Conservation (phyloP, 2,113 vertebrate species). For the Aptenodytes forsteri region DNA sequence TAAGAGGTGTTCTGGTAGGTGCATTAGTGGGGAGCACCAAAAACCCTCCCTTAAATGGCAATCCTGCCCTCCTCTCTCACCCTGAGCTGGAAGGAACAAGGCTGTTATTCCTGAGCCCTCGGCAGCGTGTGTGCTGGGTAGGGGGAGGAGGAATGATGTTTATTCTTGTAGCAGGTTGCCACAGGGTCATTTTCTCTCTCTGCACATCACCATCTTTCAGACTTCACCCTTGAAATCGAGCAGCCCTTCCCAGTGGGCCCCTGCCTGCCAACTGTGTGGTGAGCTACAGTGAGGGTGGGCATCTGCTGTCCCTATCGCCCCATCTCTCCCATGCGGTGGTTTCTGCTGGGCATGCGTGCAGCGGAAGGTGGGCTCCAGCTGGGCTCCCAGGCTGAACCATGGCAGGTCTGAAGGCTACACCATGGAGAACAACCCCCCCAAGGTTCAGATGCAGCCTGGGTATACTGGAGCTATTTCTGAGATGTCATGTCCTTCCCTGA, state of each 20-base stretch:
- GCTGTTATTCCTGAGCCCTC: neutral
- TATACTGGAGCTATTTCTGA: neutral
- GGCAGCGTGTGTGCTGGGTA: rapidly evolving
- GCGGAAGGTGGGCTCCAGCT: neutral
- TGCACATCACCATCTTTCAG: neutral
- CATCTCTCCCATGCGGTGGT: rapidly evolving
- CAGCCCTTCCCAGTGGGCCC: neutral
- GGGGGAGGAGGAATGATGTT: neutral
- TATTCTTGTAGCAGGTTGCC: neutral
- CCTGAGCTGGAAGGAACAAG: neutral
- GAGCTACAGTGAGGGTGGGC: neutral
- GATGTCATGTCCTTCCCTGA: neutral
- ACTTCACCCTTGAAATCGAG: neutral
- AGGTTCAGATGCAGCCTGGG: neutral
- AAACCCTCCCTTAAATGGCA: neutral
- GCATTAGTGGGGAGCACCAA: neutral
- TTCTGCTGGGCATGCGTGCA: neutral
- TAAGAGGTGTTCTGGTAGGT: neutral
- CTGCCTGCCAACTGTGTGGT: neutral
- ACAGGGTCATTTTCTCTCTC: neutral
- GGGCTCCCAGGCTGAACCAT: neutral
- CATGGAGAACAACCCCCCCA: neutral
- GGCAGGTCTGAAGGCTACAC: neutral
- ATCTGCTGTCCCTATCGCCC: neutral
- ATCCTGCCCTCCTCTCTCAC: neutral